Evolutionary conservation across 1,140 invertebrate species (phyloP), one percentile per base, ranked within the genome.

Genomic region (Heliconius hewitsoni): DNA sequence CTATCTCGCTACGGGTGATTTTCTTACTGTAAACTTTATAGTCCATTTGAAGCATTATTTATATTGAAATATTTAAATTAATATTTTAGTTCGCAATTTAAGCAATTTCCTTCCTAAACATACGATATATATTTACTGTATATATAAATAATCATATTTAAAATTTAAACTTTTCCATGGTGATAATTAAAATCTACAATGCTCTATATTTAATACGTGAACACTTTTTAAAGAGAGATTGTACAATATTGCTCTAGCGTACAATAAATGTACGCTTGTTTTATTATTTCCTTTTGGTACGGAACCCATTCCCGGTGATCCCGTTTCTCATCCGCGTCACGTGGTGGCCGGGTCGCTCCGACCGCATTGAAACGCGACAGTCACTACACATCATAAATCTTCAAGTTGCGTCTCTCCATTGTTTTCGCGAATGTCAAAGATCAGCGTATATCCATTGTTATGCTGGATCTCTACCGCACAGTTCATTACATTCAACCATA

Each of bases 361-460:
- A 73, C 82, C 78, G 79, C 60, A 83, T 80, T 80, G 80, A 82
- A 82, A 82, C 74, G 82, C 82, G 82, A 84, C 81, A 83, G 77
- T 84, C 82, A 75, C 81, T 84, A 76, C 90, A 93, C 90, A 78
- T 93, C 90, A 88, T 94, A 94, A 94, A 93, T 94, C 89, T 82
- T 79, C 50, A 82, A 79, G 85, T 85, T 81, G 81, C 79, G 84
- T 85, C 85, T 85, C 85, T 74, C 90, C 90, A 94, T 94, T 94
- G 91, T 93, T 92, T 88, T 84, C 84, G 81, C 76, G 82, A 84
- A 91, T 92, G 91, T 92, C 91, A 94, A 92, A 93, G 92, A 93
- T 94, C 91, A 90, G 86, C 91, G 89, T 93, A 91, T 93, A 91
- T 87, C 90, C 86, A 89, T 93, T 91, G 87, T 91, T 81, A 86